Evolutionary conservation across 2,113 vertebrate genomes (phyloP).

Genomic region (Python bivittatus): DNA sequence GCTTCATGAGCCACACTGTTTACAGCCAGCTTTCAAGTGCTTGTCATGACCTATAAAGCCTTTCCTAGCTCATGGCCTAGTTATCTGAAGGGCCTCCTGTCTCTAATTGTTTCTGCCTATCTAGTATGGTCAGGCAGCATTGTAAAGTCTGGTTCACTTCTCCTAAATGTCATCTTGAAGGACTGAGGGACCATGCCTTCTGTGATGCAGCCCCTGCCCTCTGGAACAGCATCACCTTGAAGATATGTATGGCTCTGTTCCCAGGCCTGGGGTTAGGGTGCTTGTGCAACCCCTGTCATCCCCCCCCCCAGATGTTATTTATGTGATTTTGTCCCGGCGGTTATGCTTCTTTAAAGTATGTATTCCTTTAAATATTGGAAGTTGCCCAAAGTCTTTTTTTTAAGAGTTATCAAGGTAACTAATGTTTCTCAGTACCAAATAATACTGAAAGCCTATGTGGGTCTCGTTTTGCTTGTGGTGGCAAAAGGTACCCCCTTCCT

Average conservation of each 20-base stretch:
- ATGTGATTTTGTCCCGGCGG: neutral
- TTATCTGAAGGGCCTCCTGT: neutral
- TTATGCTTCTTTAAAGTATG: neutral
- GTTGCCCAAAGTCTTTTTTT: neutral
- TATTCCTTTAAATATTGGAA: neutral
- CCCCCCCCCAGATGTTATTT: neutral
- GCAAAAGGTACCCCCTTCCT: too few species aligned
- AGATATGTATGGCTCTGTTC: neutral
- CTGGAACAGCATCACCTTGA: neutral
- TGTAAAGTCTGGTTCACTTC: neutral
- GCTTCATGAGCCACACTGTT: neutral
- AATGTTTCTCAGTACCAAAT: neutral
- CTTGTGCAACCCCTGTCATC: neutral
- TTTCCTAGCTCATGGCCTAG: neutral
- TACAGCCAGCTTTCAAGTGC: neutral
- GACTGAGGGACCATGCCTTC: neutral
- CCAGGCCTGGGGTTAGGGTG: neutral
- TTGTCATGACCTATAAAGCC: neutral
- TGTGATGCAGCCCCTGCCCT: neutral
- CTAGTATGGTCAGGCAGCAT: neutral
- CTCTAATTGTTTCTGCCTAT: neutral
- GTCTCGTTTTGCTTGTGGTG: neutral
- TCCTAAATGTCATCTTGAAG: neutral
- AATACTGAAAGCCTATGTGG: neutral
- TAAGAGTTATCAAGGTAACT: neutral